phyloP scores from a whole-genome alignment of 2,797 vertebrate species.

The Melanotaenia pygmaea region DNA sequence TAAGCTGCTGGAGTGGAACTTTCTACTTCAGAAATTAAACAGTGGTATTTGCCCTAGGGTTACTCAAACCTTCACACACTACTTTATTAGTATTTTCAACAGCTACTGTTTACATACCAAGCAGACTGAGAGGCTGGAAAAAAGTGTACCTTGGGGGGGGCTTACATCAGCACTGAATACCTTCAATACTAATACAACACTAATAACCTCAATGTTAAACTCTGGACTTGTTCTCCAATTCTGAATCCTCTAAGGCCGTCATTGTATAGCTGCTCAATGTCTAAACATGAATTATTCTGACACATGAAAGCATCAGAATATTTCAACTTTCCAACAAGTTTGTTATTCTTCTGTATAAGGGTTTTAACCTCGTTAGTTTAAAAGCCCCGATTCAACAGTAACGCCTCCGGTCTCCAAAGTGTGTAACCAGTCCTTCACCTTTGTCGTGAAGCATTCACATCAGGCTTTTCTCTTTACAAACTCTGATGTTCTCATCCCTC shows the following conservation, averaged over 20 bases:
- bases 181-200: too few species aligned
- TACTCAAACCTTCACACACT: background rate
- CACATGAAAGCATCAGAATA: background rate
- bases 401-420: slow-evolving; percentile 17
- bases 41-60: background rate
- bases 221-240: slow-evolving; percentile 10
- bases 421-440: slow-evolving; percentile 14
- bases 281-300: background rate
- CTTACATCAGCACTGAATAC: slow-evolving; percentile 7
- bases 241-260: slow-evolving; percentile 17
- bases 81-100: slow-evolving; percentile 18
- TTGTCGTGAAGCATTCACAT: slow-evolving; percentile 19
- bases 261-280: background rate
- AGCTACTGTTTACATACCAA: background rate
- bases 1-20: background rate
- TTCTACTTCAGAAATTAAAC: background rate
- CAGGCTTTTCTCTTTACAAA: slow-evolving; percentile 13
- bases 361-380: slow-evolving; percentile 25
- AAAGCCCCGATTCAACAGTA: background rate
- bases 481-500: slow-evolving; percentile 9
- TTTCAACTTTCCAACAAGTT: background rate
- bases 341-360: background rate
- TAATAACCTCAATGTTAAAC: too few species aligned
- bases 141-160: background rate
- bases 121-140: slow-evolving; percentile 11